These are phyloP conservation scores for Campylomormyrus numenius DNA, from an alignment of 2,113 vertebrate genomes.

Conservation along the genomic window DNA sequence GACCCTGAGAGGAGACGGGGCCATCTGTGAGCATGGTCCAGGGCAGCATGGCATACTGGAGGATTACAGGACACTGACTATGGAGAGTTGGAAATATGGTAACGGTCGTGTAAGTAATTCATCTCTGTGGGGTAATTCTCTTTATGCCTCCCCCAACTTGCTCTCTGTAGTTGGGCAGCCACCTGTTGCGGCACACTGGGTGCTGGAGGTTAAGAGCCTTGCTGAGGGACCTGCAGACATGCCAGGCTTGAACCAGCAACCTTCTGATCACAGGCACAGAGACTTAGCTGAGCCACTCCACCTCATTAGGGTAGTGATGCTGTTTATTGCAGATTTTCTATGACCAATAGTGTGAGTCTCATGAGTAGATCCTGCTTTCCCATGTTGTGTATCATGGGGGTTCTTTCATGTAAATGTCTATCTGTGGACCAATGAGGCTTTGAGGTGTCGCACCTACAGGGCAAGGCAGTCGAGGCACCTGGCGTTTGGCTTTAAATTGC, in stretches of 20 bases:
- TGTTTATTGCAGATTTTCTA: not conserved
- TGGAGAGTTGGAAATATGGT: not conserved
- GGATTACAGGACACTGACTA: not conserved
- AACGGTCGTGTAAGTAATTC: too few relatives aligned
- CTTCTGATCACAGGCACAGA: too few relatives aligned
- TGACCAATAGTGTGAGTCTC: not conserved
- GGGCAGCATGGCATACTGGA: slow-evolving; percentile 8
- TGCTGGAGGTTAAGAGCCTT: too few relatives aligned
- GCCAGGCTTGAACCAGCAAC: too few relatives aligned
- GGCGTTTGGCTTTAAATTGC: not conserved
- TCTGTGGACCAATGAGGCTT: not conserved
- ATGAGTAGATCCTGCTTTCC: not conserved
- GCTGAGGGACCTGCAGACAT: too few relatives aligned
- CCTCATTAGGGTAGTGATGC: not conserved
- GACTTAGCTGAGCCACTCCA: too few relatives aligned
- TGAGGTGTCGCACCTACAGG: not conserved
- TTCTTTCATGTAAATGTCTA: not conserved
- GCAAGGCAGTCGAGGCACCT: not conserved
- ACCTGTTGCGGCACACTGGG: too few relatives aligned
- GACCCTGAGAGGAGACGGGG: not conserved
- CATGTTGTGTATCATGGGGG: not conserved
- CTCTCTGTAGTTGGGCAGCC: too few relatives aligned
- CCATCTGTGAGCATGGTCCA: not conserved
- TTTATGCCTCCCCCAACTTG: too few relatives aligned
- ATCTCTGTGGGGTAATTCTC: too few relatives aligned